Conservation (phyloP, 2,797 vertebrate genomes). For the Synanceia verrucosa region DNA sequence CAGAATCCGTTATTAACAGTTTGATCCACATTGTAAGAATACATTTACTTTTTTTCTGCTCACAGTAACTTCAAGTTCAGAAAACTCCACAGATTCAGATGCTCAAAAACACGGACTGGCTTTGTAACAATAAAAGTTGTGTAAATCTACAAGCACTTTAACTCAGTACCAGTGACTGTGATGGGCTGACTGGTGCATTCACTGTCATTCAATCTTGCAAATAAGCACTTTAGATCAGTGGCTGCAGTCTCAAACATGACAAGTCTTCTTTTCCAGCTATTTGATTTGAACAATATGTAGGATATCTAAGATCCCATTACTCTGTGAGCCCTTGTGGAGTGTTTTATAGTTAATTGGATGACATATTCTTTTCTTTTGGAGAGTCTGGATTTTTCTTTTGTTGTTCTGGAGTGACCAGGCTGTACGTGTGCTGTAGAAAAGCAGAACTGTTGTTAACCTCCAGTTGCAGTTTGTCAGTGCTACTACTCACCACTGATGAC, state of each 20-base stretch:
- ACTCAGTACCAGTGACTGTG: too few relatives aligned
- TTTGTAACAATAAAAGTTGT: too few relatives aligned
- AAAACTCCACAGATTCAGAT: not conserved
- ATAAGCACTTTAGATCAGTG: not conserved
- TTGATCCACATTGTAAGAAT: not conserved
- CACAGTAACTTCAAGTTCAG: not conserved
- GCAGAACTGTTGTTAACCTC: not conserved
- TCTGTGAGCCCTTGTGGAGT: not conserved
- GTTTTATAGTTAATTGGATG: not conserved
- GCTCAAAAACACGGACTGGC: too few relatives aligned
- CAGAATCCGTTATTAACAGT: not conserved
- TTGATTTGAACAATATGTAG: not conserved
- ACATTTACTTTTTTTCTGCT: not conserved
- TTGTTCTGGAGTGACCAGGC: not conserved
- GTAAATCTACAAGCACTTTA: too few relatives aligned
- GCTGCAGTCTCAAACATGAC: not conserved
- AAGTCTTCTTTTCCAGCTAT: not conserved
- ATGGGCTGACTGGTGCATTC: too few relatives aligned
- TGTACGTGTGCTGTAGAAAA: not conserved
- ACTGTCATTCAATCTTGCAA: too few relatives aligned
- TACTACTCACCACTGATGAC: slow-evolving; percentile 92
- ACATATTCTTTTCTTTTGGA: not conserved
- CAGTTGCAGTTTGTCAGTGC: not conserved
- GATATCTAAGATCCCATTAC: too few relatives aligned
- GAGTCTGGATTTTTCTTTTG: not conserved